phyloP scores from a whole-genome alignment of 2,797 vertebrate genomes.

The Phrynocephalus vlangalii region DNA sequence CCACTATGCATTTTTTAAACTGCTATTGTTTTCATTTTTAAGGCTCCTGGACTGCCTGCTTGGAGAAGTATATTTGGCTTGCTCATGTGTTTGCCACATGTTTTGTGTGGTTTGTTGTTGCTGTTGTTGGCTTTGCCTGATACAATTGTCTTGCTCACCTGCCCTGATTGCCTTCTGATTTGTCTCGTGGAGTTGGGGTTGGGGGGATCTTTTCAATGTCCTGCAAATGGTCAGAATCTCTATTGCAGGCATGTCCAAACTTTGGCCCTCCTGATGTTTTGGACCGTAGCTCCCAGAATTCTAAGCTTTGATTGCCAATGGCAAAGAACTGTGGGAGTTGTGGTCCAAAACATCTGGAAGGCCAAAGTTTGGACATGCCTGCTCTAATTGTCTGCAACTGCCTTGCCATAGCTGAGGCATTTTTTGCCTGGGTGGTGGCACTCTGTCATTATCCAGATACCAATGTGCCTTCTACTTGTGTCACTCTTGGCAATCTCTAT shows the following conservation, averaged over 20 bases:
- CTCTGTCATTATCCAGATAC: accelerated
- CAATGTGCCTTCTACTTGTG: conserved; percentile 19
- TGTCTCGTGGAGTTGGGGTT: not conserved
- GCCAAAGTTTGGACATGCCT: no score
- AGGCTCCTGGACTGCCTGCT: conserved; percentile 19
- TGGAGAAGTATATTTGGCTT: conserved; percentile 20
- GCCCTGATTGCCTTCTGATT: conserved; percentile 9
- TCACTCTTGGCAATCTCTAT: not conserved
- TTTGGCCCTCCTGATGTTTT: no score
- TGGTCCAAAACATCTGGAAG: no score
- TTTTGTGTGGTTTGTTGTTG: no score
- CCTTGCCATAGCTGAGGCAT: not conserved
- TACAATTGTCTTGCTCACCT: not conserved
- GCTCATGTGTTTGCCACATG: no score
- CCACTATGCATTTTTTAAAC: conserved; percentile 10
- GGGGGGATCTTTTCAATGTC: not conserved
- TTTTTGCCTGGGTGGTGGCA: not conserved
- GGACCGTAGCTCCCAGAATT: no score
- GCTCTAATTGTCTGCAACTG: not conserved
- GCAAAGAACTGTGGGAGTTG: no score
- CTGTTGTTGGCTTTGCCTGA: no score
- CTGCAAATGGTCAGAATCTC: not conserved
- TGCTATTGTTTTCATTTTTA: conserved; percentile 16
- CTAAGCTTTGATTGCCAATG: no score
- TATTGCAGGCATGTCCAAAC: no score